These are phyloP conservation scores for Pectinophora gossypiella DNA, from an alignment of 1,140 invertebrate species.

Conservation along the genomic window DNA sequence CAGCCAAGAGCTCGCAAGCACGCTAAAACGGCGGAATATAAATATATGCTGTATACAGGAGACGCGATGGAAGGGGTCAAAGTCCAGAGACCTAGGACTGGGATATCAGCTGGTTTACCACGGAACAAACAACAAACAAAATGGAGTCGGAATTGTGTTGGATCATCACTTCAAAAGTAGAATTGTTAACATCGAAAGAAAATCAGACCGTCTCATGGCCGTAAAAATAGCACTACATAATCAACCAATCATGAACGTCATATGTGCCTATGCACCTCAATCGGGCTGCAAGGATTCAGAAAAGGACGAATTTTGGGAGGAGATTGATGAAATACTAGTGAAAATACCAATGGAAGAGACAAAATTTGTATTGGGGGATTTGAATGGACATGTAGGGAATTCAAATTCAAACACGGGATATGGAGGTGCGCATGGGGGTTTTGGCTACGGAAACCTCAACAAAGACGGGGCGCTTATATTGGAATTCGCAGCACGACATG, in stretches of 20 bases:
- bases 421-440: background rate
- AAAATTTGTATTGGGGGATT: background rate
- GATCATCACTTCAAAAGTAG: background rate
- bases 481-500: background rate
- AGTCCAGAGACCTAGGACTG: constrained; percentile 12
- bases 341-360: background rate
- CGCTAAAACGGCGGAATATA: constrained; percentile 7
- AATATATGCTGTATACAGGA: constrained; percentile 18
- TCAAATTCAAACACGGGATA: too few relatives aligned
- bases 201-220: constrained; percentile 4
- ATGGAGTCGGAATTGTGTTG: constrained; percentile 10
- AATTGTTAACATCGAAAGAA: constrained; percentile 3
- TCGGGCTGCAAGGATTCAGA: background rate
- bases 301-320: background rate
- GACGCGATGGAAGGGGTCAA: constrained; percentile 16
- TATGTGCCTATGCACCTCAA: too few relatives aligned
- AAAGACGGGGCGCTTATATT: background rate
- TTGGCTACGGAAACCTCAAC: background rate
- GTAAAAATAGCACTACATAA: background rate
- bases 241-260: background rate
- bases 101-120: constrained; percentile 14
- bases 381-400: background rate
- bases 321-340: background rate
- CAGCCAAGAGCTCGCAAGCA: background rate
- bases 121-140: background rate